Evolutionary conservation across 2,797 vertebrate genomes (phyloP).

Genomic region (Poeciliopsis presidionis): DNA sequence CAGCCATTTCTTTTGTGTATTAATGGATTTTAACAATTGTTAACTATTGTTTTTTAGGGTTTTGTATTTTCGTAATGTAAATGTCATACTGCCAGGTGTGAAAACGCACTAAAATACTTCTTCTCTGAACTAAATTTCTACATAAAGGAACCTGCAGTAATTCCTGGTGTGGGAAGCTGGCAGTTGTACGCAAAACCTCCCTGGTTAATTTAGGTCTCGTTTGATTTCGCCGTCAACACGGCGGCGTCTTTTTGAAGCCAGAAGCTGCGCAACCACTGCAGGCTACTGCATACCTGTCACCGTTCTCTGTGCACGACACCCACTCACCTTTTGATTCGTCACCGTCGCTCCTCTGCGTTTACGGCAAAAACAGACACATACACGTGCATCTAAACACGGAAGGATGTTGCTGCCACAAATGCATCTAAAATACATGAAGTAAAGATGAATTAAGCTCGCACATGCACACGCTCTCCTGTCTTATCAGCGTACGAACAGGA

Average conservation of each 20-base stretch:
- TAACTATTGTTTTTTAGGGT: too few species aligned
- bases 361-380: conserved; percentile 1
- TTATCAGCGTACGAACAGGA: conserved; percentile 42
- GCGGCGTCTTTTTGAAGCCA: conserved; percentile 1
- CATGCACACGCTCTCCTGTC: conserved; percentile 5
- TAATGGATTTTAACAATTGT: too few species aligned
- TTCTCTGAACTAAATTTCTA: neutral
- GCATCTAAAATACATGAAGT: neutral
- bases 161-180: neutral
- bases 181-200: conserved; percentile 1
- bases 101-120: neutral
- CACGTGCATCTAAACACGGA: neutral
- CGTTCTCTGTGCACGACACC: conserved; percentile 8
- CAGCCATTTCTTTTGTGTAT: too few species aligned
- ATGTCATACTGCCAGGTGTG: too few species aligned
- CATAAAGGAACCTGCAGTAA: neutral
- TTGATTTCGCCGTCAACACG: conserved; percentile 15
- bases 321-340: conserved; percentile 40
- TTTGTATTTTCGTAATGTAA: too few species aligned
- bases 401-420: conserved; percentile 1
- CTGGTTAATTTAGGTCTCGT: conserved; percentile 10
- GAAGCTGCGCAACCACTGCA: conserved; percentile 24
- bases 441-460: neutral
- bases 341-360: conserved; percentile 16
- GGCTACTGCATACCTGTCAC: conserved; percentile 27